phyloP scores from a whole-genome alignment of 2,888 invertebrate genomes.

The Lasiommata megera region DNA sequence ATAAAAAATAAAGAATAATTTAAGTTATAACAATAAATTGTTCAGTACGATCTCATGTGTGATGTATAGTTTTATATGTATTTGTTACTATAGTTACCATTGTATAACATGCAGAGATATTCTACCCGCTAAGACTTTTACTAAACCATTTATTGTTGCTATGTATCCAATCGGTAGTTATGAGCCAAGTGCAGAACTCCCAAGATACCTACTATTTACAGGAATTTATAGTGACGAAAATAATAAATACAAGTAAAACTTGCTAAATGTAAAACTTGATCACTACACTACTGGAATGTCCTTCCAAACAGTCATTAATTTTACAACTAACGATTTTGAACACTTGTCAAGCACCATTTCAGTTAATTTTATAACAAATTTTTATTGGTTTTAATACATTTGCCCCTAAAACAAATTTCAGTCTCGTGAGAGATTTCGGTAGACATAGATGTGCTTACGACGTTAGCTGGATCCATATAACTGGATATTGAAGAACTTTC shows the following conservation, averaged over 20 bases:
- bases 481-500: slow-evolving; percentile 61
- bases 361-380: slow-evolving; percentile 53
- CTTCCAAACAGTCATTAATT: slow-evolving; percentile 32
- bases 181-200: slow-evolving; percentile 72
- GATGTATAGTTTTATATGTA: neutral
- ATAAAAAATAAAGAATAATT: neutral
- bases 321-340: slow-evolving; percentile 49
- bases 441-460: slow-evolving; percentile 88
- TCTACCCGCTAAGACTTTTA: neutral
- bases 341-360: slow-evolving; percentile 57
- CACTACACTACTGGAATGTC: slow-evolving; percentile 22
- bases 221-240: slow-evolving; percentile 62
- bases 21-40: neutral
- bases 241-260: slow-evolving; percentile 39
- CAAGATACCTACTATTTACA: slow-evolving; percentile 60
- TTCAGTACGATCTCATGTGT: neutral
- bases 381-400: slow-evolving; percentile 87
- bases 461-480: slow-evolving; percentile 76
- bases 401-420: slow-evolving; percentile 93
- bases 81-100: neutral
- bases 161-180: slow-evolving; percentile 1
- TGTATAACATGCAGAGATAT: neutral
- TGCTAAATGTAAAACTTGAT: slow-evolving; percentile 23
- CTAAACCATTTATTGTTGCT: slow-evolving; percentile 26
- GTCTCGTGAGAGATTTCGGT: slow-evolving; percentile 93